A percentile compares a stretch with the other conserved stretches of the same genome.
These are phyloP conservation scores for Esox niger DNA, from an alignment of 2,113 vertebrate species.

Conservation along the genomic window DNA sequence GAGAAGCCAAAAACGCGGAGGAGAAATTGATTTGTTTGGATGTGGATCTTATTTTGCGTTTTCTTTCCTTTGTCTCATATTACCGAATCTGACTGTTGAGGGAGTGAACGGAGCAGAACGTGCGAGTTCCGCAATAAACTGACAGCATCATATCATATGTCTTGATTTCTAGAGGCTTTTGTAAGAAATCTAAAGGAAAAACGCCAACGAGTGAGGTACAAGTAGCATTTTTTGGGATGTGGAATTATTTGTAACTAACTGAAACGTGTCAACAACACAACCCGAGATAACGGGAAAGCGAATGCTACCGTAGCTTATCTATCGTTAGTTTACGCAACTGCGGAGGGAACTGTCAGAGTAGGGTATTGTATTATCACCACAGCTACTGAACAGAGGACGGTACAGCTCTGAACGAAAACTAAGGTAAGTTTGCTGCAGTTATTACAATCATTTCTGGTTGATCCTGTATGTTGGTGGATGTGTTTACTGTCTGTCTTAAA, in stretches of 20 bases:
- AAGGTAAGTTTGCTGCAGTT: slow-evolving; percentile 55
- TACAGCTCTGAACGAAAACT: slow-evolving; percentile 41
- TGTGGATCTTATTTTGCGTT: slow-evolving; percentile 56
- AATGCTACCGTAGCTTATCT: slow-evolving; percentile 45
- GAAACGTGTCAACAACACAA: slow-evolving; percentile 30
- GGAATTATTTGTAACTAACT: slow-evolving; percentile 65
- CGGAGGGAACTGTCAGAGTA: slow-evolving; percentile 22
- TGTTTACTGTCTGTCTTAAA: slow-evolving; percentile 22
- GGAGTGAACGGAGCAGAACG: slow-evolving; percentile 56
- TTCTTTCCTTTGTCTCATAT: slow-evolving; percentile 64
- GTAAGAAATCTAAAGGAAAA: slow-evolving; percentile 29
- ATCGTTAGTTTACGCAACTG: slow-evolving; percentile 30
- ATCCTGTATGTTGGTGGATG: not conserved
- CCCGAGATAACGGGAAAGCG: slow-evolving; percentile 44
- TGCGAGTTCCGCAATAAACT: slow-evolving; percentile 67
- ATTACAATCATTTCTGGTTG: not conserved
- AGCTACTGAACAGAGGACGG: slow-evolving; percentile 17
- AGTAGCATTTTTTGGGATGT: slow-evolving; percentile 41
- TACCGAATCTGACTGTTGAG: slow-evolving; percentile 64
- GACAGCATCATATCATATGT: slow-evolving; percentile 67
- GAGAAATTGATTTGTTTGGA: slow-evolving; percentile 15
- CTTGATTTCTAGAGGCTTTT: slow-evolving; percentile 43
- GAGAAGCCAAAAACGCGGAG: slow-evolving; percentile 8
- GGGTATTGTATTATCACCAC: slow-evolving; percentile 9
- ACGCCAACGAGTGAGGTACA: slow-evolving; percentile 20